Evolutionary conservation across 2,888 invertebrate genomes (phyloP), one percentile per base, ranked within the genome.

Genomic region (Clanis bilineata): DNA sequence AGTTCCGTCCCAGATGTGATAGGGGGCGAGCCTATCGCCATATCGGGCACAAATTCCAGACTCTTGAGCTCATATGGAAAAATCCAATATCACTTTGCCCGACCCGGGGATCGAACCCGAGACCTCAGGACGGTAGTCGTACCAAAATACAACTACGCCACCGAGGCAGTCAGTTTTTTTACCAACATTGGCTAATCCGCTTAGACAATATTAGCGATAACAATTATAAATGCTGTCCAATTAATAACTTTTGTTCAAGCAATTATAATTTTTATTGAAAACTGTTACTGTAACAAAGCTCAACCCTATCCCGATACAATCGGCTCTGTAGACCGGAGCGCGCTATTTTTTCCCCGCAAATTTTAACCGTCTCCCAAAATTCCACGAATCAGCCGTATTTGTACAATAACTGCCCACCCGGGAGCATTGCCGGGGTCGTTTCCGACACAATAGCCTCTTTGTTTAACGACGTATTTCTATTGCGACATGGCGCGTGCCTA

Each of bases 401-500:
- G 83, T 83, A 85, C 85, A 87, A 89, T 85, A 88, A 87, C 83
- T 81, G 84, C 79, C 80, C 82, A 79, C 76, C 70, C 76, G 83
- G 84, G 84, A 80, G 71, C 77, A 71, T 75, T 74, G 72, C 73
- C 66, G 68, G 83, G 79, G 32, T 72, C 78, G 72, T 74, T 76
- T 73, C 73, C 66, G 68, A 71, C 65, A 85, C 85, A 86, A 86
- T 84, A 75, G 81, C 78, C 83, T 80, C 79, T 90, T 88, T 88
- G 90, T 88, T 90, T 90, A 90, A 90, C 88, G 88, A 88, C 85
- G 78, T 87, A 80, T 88, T 83, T 87, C 82, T 86, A 80, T 84
- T 78, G 82, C 77, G 73, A 74, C 71, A 73, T 64, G 71, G 77
- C 81, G 83, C 85, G 88, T 86, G 87, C 80, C 78, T 76, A 72